These are phyloP conservation scores for Ictalurus punctatus DNA, from an alignment of 2,113 vertebrate genomes.

Conservation along the genomic window DNA sequence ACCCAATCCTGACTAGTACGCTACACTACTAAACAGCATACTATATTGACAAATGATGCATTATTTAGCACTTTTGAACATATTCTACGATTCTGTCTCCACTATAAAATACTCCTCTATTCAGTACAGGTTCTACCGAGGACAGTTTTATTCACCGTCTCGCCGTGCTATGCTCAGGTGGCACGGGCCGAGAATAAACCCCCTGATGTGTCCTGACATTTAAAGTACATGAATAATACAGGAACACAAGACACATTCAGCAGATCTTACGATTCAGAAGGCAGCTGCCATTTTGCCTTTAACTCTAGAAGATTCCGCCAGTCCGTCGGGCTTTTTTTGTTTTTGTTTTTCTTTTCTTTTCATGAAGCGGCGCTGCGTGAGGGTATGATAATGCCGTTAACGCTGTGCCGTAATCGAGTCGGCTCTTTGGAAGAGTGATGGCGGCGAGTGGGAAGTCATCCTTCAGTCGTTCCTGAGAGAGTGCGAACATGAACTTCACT, in stretches of 20 bases:
- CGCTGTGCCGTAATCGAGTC: constrained; percentile 5
- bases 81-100: not conserved
- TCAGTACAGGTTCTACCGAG: not conserved
- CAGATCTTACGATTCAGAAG: not conserved
- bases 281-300: constrained; percentile 4
- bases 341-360: no score
- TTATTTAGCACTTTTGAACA: not conserved
- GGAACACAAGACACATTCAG: constrained; percentile 35
- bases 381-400: constrained; percentile 37
- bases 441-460: constrained; percentile 27
- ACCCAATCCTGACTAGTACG: not conserved
- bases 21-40: not conserved
- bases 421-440: not conserved
- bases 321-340: not conserved
- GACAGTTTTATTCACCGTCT: not conserved
- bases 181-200: constrained; percentile 18
- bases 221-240: constrained; percentile 53
- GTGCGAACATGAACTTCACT: not conserved
- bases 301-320: constrained; percentile 9
- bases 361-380: not conserved
- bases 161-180: not conserved
- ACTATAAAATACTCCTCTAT: not conserved
- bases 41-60: not conserved
- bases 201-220: constrained; percentile 50
- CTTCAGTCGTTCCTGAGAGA: constrained; percentile 27